phyloP scores from a whole-genome alignment of 2,113 vertebrate genomes.

The Rhineura floridana region DNA sequence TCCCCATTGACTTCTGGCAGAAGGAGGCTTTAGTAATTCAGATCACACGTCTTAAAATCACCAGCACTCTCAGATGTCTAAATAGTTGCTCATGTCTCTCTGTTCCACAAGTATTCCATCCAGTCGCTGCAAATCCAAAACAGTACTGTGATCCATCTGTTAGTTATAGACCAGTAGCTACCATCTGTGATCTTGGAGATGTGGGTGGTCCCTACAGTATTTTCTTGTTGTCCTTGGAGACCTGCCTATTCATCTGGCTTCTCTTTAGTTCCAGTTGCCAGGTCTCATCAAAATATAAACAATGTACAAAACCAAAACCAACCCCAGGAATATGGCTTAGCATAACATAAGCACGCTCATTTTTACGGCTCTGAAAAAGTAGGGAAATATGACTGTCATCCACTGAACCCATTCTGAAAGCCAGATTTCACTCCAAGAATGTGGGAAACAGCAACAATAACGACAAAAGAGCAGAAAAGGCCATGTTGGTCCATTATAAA shows the following conservation, averaged over 20 bases:
- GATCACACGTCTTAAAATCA: slow-evolving; percentile 1
- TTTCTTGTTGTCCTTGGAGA: slow-evolving; percentile 53
- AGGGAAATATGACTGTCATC: not conserved
- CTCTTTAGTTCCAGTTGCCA: slow-evolving; percentile 62
- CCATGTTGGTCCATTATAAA: not conserved
- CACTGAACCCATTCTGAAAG: not conserved
- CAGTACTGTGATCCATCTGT: slow-evolving; percentile 64
- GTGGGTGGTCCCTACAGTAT: slow-evolving; percentile 47
- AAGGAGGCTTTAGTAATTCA: slow-evolving; percentile 13
- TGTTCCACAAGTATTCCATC: slow-evolving; percentile 32
- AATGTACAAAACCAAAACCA: not conserved
- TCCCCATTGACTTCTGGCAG: slow-evolving; percentile 42
- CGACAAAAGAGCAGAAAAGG: not conserved
- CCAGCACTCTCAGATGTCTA: slow-evolving; percentile 40
- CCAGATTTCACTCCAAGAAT: not conserved
- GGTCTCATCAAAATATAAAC: slow-evolving; percentile 46
- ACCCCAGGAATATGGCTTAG: not conserved
- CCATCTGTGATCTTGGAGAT: slow-evolving; percentile 62
- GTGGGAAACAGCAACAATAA: not conserved
- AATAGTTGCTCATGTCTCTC: slow-evolving; percentile 43
- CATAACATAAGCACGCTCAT: not conserved
- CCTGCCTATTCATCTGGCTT: slow-evolving; percentile 53
- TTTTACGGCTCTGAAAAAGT: not conserved
- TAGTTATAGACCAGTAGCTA: slow-evolving; percentile 61
- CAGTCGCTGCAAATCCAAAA: slow-evolving; percentile 53